Evolutionary conservation across 2,113 vertebrate species (phyloP), one percentile per base, ranked within the genome.

Genomic region (Chrysemys picta): DNA sequence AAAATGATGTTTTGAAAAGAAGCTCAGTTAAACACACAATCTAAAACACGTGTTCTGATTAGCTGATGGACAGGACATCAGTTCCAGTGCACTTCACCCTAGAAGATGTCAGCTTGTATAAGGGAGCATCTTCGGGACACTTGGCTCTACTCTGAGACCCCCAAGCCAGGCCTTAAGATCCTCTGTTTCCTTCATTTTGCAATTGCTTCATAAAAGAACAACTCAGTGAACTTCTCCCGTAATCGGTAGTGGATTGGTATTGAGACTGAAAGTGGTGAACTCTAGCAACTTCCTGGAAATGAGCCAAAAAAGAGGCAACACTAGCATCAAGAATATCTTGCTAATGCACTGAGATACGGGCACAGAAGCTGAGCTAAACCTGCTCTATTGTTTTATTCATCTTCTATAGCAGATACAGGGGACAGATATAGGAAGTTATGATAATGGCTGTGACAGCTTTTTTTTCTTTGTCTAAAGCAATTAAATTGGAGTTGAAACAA

Each of bases 1-100:
- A n/a, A 95, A 92, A 90, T 45, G 42, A 86, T 91, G 85, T 3
- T 17, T 81, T 76, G 47, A 82, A 83, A 94, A 95, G 87, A 42
- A 88, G 45, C 52, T 86, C 87, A 80, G 49, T 91, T 91, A 93
- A 53, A 80, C 1, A 84, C 38, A 78, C 22, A 17, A 2, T 3
- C 2, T 80, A 86, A 38, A 53, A 84, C 6, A 2, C 0, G 3
- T 49, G 2, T 10, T 75, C 31, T 87, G 21, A 24, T 49, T 80
- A 12, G 25, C 79, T 92, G 84, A 76, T 0, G 0, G 25, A 45
- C 52, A 57, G 57, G 59, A 59, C 5, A 45, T 35, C 59, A 69
- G 5, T 59, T 91, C 54, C 47, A 69, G 69, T 56, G 17, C 10
- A 72, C 24, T n/a, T 82, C 19, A 62, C 84, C 21, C 62, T 72